Base-by-base conservation (phyloP, 2,888 invertebrate genomes). In the Lamproptera curius region DNA sequence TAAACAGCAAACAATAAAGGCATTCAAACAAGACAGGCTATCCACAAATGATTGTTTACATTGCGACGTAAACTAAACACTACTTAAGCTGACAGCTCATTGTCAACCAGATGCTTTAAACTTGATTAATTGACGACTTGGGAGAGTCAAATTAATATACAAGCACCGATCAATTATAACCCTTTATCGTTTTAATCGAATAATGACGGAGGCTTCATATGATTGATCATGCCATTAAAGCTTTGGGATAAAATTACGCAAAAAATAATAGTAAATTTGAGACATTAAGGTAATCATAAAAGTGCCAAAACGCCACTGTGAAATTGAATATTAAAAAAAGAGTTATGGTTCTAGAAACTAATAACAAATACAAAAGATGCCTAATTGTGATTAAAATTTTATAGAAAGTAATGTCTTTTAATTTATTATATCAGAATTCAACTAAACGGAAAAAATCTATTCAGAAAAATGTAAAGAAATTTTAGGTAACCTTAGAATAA, bases 101-200 rank as follows among this genome's bases (percentile, higher is more conserved):
- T 85, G 86, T 84, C 86, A 81, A 76, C 75, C 76, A 82, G 81
- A 82, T 78, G 82, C 82, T 84, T 82, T 71, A 78, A 45, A 78
- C 78, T 76, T 86, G 86, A 87, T 85, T 85, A 84, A 86, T 86
- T 72, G 84, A 67, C 76, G 76, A 81, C 82, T 82, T 73, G 72
- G 74, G 70, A 74, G 61, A 68, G 64, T 59, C 67, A 78, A 77
- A 84, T 82, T 84, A 83, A 78, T 81, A 79, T 72, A 72, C 66
- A 73, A 71, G 52, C 48, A 42, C 52, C 53, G 55, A 71, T 74
- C 64, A 69, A 73, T 71, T 66, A 57, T 63, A 66, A 65, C 68
- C 72, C 75, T 75, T 76, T 73, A 79, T 79, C 73, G 70, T 70
- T 70, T 70, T 71, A 42, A 28, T 39, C 33, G 26, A 34, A 17